A percentile compares a stretch with the other conserved stretches of the same genome.
Evolutionary conservation across 2,113 vertebrate species (phyloP).

Genomic region (Phoenicopterus ruber): DNA sequence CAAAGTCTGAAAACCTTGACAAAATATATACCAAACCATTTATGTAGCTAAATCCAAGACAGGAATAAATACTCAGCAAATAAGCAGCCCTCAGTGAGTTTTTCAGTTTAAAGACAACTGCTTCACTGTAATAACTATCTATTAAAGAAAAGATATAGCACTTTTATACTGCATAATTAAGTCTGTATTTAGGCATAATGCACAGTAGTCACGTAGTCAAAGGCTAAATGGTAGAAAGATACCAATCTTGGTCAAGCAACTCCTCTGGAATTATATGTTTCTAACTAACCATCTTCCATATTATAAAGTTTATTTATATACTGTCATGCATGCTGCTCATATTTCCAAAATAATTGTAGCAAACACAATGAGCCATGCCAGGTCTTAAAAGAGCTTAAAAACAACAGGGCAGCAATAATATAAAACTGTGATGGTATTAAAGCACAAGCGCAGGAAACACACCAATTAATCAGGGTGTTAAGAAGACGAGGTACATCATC

Average conservation of each 20-base stretch:
- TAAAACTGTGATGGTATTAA: background rate
- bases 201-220: background rate
- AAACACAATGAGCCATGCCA: background rate
- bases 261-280: conserved; percentile 50
- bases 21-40: background rate
- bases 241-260: conserved; percentile 35
- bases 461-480: background rate
- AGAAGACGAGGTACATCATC: background rate
- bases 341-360: conserved; percentile 13
- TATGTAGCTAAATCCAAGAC: background rate
- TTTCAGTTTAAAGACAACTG: background rate
- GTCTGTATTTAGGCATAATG: conserved; percentile 21
- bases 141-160: background rate
- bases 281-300: background rate
- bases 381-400: background rate
- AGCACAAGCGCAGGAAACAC: background rate
- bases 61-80: background rate
- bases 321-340: background rate
- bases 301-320: conserved; percentile 14
- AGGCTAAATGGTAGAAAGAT: background rate
- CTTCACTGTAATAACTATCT: background rate
- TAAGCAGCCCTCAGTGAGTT: background rate
- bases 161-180: conserved; percentile 24
- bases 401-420: background rate
- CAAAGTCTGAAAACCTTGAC: background rate